Evolutionary conservation across 2,797 vertebrate genomes (phyloP), one percentile per base, ranked within the genome.

Genomic region (Trachurus trachurus): DNA sequence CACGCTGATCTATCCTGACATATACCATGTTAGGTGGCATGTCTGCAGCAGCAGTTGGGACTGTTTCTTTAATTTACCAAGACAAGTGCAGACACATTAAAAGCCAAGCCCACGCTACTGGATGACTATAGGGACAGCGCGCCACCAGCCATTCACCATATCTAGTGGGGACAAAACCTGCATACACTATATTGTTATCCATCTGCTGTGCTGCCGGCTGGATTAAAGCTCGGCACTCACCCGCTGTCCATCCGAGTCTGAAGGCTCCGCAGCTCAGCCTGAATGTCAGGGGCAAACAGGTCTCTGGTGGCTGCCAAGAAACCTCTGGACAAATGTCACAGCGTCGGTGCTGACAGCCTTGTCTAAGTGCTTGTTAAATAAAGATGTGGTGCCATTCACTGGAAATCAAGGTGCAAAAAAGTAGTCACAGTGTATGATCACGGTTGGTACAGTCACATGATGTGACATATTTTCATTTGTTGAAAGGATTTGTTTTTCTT

Each of bases 61-160:
- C 81, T 79, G 87, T 87, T 90, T 90, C 70, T 89, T 82, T 93
- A 89, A 93, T 92, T 89, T 76, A 79, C 76, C 47, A 58, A 57
- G 91, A 92, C 92, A 93, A 86, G 91, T 80, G 88, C 70, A 89
- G 92, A 93, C 87, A 89, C 62, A 76, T 87, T 90, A 92, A 92
- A 91, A 94, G 91, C 87, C 76, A 53, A 74, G 42, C 57, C 74
- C 60, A 7, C 0, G 5, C 65, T 63, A 37, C 58, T 50, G 19
- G 3, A 63, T 76, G 80, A 85, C 78, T 13, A 26, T 13, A 26
- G 39, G 17, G 19, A 39, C 9, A 1, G 53, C 0, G 12, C 49
- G 62, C 44, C 56, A 34, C 3, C 44, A 84, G 78, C 49, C 31
- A 49, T 50, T 67, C 66, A 3, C 21, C 19, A 60, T 89, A 88